Evolutionary conservation across 2,113 vertebrate genomes (phyloP), one percentile per base, ranked within the genome.

Genomic region (Notothenia coriiceps): DNA sequence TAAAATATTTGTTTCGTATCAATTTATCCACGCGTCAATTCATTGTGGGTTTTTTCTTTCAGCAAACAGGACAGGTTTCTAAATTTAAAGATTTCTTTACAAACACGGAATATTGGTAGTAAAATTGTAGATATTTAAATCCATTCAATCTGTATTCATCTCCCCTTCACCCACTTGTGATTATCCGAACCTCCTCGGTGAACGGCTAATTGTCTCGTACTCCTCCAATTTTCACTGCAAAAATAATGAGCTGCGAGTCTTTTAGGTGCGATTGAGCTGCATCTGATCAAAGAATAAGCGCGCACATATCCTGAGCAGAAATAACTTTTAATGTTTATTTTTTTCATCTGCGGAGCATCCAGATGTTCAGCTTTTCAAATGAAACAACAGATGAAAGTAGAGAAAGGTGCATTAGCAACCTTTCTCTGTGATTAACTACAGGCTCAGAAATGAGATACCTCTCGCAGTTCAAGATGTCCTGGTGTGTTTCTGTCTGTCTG

Each of bases 181-280:
- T 80, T 79, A 79, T 76, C 69, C 79, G 74, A 78, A 77, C 59
- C 70, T 77, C 79, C 74, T 82, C 2, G 0, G 71, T 77, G 86
- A 85, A 78, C 29, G 12, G 55, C 77, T 92, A 82, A 88, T 90
- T 88, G 85, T 90, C 75, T 87, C 29, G 12, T 79, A 65, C 80
- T 81, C 79, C 75, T 85, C 69, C 59, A 67, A 57, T 84, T 82
- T 82, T 84, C 64, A 9, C 80, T 47, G 18, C 51, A 60, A 84
- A 84, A 88, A 88, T 87, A 87, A 88, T 22, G 69, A 90, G 84
- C 71, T 80, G 73, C 13, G 54, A 29, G 83, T 69, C 78, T 87
- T 80, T 77, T 63, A 78, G 75, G 69, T 80, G 65, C 25, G 73
- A 75, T 74, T 9, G 75, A 84, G 65, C 75, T 64, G 77, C 62